Evolutionary conservation across 2,888 invertebrate species (phyloP), one percentile per base, ranked within the genome.

Genomic region (Coelopa pilipes): DNA sequence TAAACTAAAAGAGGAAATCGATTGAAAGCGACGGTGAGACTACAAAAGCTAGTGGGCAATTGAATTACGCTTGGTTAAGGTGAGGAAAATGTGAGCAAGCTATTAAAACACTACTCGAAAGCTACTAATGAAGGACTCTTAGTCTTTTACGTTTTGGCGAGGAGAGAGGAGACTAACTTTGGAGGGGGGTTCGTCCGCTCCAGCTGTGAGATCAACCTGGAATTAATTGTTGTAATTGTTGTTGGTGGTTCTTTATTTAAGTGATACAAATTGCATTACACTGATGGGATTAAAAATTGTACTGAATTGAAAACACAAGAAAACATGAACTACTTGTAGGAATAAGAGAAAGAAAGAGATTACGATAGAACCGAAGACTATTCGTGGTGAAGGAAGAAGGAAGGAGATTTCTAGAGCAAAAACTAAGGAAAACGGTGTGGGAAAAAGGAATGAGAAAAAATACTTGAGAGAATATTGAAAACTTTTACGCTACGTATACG

Each of bases 151-250:
- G 71, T 21, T 19, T 71, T 71, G 57, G 74, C 19, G 69, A 34
- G 34, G 34, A 34, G 34, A 34, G 34, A 34, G 34, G 34, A 72
- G 46, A 87, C 88, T 87, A 87, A 88, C 87, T 87, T 88, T 88
- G 84, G 87, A 84, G 83, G 85, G 83, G 77, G 83, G 82, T 83
- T 85, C 87, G 78, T 87, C 87, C 80, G 85, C 86, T 85, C 87
- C 87, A 82, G 88, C 87, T 80, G 88, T 86, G 82, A 88, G 86
- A 83, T 87, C 86, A 83, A 88, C 87, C 88, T 88, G 86, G 78
- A 83, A 84, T 82, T 81, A 78, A 65, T 53, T 69, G 46, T 45
- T 71, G 19, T 57, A 53, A 53, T 71, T 63, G 57, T 72, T 70
- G 57, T 74, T 74, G 67, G 68, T 73, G 60, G 65, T 73, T 75